Conservation (phyloP, 1,140 invertebrate genomes). For the Colletes gigas region DNA sequence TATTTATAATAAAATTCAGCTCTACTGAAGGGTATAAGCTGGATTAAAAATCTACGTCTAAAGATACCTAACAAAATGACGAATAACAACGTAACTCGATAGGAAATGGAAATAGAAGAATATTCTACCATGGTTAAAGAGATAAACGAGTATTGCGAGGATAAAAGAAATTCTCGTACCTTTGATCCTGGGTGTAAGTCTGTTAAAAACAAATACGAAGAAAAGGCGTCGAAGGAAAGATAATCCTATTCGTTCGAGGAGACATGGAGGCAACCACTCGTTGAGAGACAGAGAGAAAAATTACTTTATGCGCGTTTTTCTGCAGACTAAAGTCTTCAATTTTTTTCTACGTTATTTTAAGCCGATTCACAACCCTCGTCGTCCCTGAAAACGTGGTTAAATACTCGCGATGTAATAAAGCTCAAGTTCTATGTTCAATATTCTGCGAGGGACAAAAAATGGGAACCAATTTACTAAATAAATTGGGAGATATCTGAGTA, state of each 20-base stretch:
- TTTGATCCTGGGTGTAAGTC: not conserved
- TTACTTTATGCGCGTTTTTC: conserved; percentile 18
- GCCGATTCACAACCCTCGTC: no score
- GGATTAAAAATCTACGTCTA: not conserved
- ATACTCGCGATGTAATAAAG: no score
- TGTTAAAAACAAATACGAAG: conserved; percentile 28
- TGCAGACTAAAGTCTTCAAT: not conserved
- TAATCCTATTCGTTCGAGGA: not conserved
- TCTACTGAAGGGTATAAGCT: not conserved
- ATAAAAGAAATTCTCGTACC: conserved; percentile 9
- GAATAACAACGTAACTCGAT: not conserved
- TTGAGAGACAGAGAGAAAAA: not conserved
- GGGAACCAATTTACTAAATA: no score
- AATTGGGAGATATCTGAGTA: no score
- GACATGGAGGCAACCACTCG: conserved; percentile 3
- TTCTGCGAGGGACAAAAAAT: no score
- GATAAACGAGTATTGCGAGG: not conserved
- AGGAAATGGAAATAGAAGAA: not conserved
- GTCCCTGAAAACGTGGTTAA: no score
- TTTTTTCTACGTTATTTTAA: no score
- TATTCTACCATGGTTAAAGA: not conserved
- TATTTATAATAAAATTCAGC: not conserved
- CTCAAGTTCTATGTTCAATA: no score
- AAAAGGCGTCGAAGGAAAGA: not conserved
- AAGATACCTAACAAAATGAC: not conserved